phyloP scores from a whole-genome alignment of 2,888 invertebrate species.

The Encarsia formosa region DNA sequence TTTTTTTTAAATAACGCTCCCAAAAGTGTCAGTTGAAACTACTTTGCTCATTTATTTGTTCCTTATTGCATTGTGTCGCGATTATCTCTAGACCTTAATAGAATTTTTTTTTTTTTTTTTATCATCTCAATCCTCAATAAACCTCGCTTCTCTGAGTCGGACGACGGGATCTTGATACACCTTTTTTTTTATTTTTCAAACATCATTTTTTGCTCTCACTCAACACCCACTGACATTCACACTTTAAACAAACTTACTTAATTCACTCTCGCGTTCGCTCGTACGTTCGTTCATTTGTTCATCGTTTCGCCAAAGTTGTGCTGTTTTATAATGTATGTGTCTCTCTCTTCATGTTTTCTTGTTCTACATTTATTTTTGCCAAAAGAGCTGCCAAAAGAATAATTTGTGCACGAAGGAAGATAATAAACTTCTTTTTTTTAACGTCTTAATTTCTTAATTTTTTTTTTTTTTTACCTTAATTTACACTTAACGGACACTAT shows the following conservation, averaged over 20 bases:
- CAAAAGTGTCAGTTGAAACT: conserved; percentile 23
- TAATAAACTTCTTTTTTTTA: conserved; percentile 36
- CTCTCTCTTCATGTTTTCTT: conserved; percentile 33
- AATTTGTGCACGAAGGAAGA: conserved; percentile 36
- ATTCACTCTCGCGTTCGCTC: conserved; percentile 2
- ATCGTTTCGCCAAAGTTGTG: conserved; percentile 29
- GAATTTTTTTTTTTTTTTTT: conserved; percentile 13
- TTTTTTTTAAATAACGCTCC: conserved; percentile 21
- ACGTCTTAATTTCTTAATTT: conserved; percentile 39
- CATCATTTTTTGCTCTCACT: conserved; percentile 30
- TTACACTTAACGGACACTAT: conserved; percentile 40
- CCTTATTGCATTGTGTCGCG: conserved; percentile 25
- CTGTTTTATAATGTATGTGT: conserved; percentile 29
- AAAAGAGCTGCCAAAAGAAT: conserved; percentile 40
- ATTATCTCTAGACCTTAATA: conserved; percentile 14
- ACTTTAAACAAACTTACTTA: conserved; percentile 9
- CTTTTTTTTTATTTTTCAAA: conserved; percentile 28
- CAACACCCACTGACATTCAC: conserved; percentile 9
- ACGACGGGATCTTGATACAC: conserved; percentile 45
- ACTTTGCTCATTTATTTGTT: conserved; percentile 20
- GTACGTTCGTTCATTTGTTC: too few relatives aligned
- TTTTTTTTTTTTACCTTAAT: conserved; percentile 32
- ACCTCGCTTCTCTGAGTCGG: too few relatives aligned
- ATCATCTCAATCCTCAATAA: conserved; percentile 38
- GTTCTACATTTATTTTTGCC: conserved; percentile 33